Base-by-base conservation (phyloP, 2,797 vertebrate genomes). In the Gymnothorax reevesii region DNA sequence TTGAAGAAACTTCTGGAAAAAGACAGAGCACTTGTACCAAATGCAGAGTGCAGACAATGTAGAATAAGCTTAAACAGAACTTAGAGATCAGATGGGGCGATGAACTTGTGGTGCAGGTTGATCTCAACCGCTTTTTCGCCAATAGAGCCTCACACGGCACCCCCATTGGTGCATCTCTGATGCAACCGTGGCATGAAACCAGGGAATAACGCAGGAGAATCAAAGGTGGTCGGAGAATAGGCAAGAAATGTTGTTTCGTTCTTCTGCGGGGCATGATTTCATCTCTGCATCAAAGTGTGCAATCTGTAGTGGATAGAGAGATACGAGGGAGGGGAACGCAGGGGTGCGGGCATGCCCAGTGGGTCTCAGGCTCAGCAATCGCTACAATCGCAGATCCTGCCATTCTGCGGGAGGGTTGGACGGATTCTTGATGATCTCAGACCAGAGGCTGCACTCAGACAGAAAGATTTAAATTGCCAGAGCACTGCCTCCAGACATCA, bases 261-360 rank as follows among this genome's bases (percentile, higher is more conserved):
- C 91, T 89, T 89, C 90, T 86, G 90, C 88, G 88, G 89, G 88
- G 90, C 88, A 59, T 89, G 90, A 92, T 93, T 92, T 92, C 89
- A 92, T 92, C 93, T 92, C 82, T 42, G 22, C 85, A 91, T 93
- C 90, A 90, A 88, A 89, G 88, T 91, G 86, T 59, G 27, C 93
- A 93, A 94, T 94, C 92, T 20, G 87, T 49, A 54, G 15, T 49
- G 54, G 71, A 75, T 27, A 87, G 62, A 13, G 59, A 1, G 8
- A 87, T 52, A 87, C 54, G 25, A 71, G 55, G 33, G 73, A 71
- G 85, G 42, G 54, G 49, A 77, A 71, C 71, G 9, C 52, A 84
- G 71, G 33, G 27, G 91, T 92, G 91, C 89, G 89, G 90, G 88
- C 92, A 93, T 93, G 92, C 87, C 90, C 13, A 88, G 86, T 89